Evolutionary conservation across 2,888 invertebrate genomes (phyloP).

Genomic region (Biston stratarius): DNA sequence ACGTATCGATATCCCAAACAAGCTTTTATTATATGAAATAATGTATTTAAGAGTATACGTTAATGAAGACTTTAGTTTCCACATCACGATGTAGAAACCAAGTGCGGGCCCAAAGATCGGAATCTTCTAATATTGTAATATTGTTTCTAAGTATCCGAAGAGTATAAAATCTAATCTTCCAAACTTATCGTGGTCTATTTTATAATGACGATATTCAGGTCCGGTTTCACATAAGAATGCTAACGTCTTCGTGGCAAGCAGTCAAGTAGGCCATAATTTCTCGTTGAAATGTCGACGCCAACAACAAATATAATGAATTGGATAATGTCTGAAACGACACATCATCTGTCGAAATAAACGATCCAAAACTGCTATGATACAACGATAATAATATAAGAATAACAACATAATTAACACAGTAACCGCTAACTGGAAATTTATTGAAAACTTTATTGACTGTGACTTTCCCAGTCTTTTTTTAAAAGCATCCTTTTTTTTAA

Average conservation of each 20-base stretch:
- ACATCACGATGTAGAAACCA: not conserved
- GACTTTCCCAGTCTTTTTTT: not conserved
- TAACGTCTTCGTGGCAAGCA: conserved; percentile 23
- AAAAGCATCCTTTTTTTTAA: too few species aligned
- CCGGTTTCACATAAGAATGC: conserved; percentile 21
- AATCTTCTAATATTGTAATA: not conserved
- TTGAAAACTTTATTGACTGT: not conserved
- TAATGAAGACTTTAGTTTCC: not conserved
- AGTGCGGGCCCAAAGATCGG: too few species aligned
- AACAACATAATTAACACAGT: not conserved
- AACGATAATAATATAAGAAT: too few species aligned
- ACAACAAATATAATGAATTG: conserved; percentile 13
- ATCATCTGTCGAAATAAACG: conserved; percentile 2
- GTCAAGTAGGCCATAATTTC: conserved; percentile 31
- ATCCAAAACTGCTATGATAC: not conserved
- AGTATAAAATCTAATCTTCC: not conserved
- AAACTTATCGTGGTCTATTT: not conserved
- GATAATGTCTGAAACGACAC: conserved; percentile 13
- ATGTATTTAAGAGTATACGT: not conserved
- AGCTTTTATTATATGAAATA: not conserved
- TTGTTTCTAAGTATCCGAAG: not conserved
- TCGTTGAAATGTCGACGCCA: conserved; percentile 23
- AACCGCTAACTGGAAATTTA: not conserved
- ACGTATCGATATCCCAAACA: not conserved
- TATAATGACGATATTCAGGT: conserved; percentile 9